Percentiles rank a stretch among this genome's conserved stretches.
These are phyloP conservation scores for Drosophila nr. medialis DNA, from an alignment of 2,888 invertebrate genomes.

Conservation along the genomic window DNA sequence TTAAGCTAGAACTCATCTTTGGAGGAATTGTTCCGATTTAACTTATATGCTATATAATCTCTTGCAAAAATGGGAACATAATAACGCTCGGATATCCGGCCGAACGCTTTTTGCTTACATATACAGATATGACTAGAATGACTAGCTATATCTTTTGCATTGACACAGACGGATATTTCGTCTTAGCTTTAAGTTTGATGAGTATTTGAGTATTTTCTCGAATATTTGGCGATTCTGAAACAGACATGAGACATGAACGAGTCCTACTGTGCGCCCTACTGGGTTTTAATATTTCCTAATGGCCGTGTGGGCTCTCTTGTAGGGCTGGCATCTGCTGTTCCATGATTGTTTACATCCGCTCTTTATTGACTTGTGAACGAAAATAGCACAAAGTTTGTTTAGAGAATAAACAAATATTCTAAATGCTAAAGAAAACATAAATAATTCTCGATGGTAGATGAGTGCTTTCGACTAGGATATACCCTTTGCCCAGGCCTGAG, in stretches of 20 bases:
- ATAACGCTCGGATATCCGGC: not conserved
- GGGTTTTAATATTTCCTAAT: not conserved
- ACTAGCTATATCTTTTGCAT: not conserved
- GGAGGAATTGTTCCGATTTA: not conserved
- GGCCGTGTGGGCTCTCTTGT: not conserved
- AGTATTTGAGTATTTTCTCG: not conserved
- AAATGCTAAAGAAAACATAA: not conserved
- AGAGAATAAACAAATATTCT: not conserved
- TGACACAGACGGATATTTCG: not conserved
- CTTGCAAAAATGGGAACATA: not conserved
- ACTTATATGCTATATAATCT: not conserved
- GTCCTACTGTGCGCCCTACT: not conserved
- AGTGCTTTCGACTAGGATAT: not conserved
- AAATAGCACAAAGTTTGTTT: conserved; percentile 3
- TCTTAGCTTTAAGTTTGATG: not conserved
- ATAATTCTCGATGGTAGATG: not conserved
- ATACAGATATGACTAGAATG: not conserved
- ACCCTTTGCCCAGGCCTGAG: not conserved
- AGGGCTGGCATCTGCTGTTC: not conserved
- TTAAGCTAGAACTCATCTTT: not conserved
- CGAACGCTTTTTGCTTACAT: not conserved
- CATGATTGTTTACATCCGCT: not conserved
- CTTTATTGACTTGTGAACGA: not conserved
- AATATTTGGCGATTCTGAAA: not conserved
- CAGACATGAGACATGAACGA: not conserved